phyloP scores from a whole-genome alignment of 1,140 invertebrate species.

The Drosophila sp. region DNA sequence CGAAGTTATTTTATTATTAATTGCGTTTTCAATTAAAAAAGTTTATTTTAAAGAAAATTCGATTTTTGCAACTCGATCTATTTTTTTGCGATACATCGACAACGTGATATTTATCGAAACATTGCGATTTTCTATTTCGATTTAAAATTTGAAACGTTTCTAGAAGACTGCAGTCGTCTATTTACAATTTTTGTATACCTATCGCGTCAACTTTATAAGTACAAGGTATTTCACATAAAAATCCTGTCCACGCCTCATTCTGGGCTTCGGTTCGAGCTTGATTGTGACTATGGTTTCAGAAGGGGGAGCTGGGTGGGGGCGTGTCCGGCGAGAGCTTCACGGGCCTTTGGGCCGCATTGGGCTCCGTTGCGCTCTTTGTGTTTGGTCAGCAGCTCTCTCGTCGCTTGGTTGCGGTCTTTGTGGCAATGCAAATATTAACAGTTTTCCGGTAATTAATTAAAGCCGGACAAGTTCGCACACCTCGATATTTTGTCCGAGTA shows the following conservation, averaged over 20 bases:
- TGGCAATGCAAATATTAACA: constrained; percentile 73
- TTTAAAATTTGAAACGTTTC: no score
- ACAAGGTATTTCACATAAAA: constrained; percentile 31
- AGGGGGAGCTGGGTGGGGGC: no score
- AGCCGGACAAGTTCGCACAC: constrained; percentile 45
- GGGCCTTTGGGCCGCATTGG: constrained; percentile 1
- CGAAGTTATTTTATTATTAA: no score
- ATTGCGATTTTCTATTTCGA: no score
- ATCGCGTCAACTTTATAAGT: not conserved
- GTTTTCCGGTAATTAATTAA: constrained; percentile 77
- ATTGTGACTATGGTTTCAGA: not conserved
- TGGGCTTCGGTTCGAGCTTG: constrained; percentile 6
- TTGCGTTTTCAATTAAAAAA: no score
- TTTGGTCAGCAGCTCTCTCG: constrained; percentile 32
- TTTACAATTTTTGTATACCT: not conserved
- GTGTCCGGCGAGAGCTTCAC: not conserved
- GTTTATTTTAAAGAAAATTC: no score
- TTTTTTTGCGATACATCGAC: no score
- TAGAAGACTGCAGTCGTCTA: no score
- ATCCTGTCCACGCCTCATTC: constrained; percentile 7
- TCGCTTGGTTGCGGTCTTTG: constrained; percentile 24
- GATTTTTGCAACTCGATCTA: no score
- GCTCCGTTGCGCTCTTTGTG: constrained; percentile 52
- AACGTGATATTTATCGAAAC: no score
- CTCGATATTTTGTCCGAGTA: not conserved